Evolutionary conservation across 2,113 vertebrate genomes (phyloP).

Genomic region (Planiliza haematocheilus): DNA sequence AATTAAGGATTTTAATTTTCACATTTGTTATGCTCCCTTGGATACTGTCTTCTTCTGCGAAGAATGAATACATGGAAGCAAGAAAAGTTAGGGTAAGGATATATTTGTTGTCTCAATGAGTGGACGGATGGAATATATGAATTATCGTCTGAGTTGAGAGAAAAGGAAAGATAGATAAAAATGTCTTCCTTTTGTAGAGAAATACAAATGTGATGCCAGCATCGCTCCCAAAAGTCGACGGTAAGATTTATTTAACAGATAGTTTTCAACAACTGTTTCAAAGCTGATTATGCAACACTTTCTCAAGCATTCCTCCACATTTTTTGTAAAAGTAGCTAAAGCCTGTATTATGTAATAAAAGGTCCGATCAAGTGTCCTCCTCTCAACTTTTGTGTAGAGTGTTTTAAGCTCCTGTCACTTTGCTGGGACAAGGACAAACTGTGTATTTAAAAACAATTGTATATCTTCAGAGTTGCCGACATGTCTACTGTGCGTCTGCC

Average conservation of each 20-base stretch:
- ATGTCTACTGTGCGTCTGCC: constrained; percentile 92
- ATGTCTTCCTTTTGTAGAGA: constrained; percentile 62
- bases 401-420: constrained; percentile 19
- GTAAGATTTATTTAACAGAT: constrained; percentile 46
- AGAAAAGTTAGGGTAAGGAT: constrained; percentile 65
- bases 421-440: neutral
- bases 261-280: constrained; percentile 38
- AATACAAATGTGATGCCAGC: neutral
- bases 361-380: constrained; percentile 50
- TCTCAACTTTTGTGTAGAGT: constrained; percentile 22
- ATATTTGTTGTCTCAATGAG: neutral
- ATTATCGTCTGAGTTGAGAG: neutral
- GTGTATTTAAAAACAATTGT: neutral
- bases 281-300: constrained; percentile 58
- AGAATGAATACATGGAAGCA: constrained; percentile 55
- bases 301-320: constrained; percentile 46
- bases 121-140: neutral
- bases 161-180: constrained; percentile 6
- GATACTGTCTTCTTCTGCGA: constrained; percentile 78
- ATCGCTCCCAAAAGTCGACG: constrained; percentile 21
- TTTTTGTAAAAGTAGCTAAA: constrained; percentile 58
- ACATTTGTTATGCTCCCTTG: constrained; percentile 81
- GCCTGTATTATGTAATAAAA: constrained; percentile 59
- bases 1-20: constrained; percentile 79
- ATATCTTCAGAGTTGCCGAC: constrained; percentile 82